Base-by-base conservation (phyloP, 2,113 vertebrate species). In the Oreochromis tanganicae region DNA sequence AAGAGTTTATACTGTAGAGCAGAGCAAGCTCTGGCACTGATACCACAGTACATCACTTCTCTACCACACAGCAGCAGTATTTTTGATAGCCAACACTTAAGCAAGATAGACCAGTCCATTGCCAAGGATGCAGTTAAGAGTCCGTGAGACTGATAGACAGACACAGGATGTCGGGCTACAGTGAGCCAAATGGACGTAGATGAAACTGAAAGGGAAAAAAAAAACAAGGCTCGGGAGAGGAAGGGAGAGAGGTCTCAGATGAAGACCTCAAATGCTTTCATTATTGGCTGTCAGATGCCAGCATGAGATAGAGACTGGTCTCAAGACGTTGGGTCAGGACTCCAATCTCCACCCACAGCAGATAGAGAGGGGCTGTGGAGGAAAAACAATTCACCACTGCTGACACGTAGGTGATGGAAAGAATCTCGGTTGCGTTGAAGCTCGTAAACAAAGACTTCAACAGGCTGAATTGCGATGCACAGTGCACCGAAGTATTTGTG, bases 311-410 rank as follows among this genome's bases (percentile, higher is more conserved):
- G 89, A 91, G 92, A 82, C 32, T 19, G 24, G 86, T 88, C 81
- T 83, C 63, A 75, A 83, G 91, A 93, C 85, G 43, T 71, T 83
- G 93, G 95, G 95, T 95, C 95, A 95, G 86, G 95, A 95, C 95
- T 95, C 93, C 92, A 95, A 95, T 96, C 94, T 91, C 81, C 87
- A 87, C 86, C 61, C 86, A 82, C 59, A 32, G 83, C 83, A n/a
- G 29, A 86, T 78, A 29, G 80, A 66, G 81, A 81, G 63, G 57
- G 38, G 82, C 83, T 52, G 68, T 14, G 4, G 66, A 87, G 82
- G 83, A 55, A 90, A 93, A 93, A 94, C 91, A 93, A 94, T 95
- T 90, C 90, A 66, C 86, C 52, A 9, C 38, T 2, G 57, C 87
- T 88, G 93, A 94, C 91, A 91, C 11, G 21, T 32, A 5, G 78